Base-by-base conservation (phyloP, 2,888 invertebrate genomes). In the Morinoia aosen region DNA sequence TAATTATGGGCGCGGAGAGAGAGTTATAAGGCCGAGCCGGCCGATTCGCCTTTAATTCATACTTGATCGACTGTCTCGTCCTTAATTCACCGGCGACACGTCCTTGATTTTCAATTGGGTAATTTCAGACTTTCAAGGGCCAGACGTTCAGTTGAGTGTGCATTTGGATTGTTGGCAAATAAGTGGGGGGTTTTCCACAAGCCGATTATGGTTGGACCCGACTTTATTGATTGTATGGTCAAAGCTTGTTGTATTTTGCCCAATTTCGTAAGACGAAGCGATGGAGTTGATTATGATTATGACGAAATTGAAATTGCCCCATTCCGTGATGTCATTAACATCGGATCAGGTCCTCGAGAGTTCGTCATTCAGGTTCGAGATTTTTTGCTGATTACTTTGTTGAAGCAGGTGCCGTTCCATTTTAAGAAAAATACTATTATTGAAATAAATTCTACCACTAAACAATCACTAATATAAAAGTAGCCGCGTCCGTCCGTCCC, bases 111-210 rank as follows among this genome's bases (percentile, higher is more conserved):
- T n/a, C n/a, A n/a, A n/a, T n/a, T n/a, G n/a, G n/a, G n/a, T n/a
- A n/a, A n/a, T n/a, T n/a, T n/a, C n/a, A n/a, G n/a, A n/a, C n/a
- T n/a, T n/a, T n/a, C n/a, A 91, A 95, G 10, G 96, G n/a, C n/a
- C n/a, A n/a, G n/a, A n/a, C n/a, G n/a, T n/a, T n/a, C n/a, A n/a
- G n/a, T n/a, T n/a, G n/a, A 96, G 95, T 93, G 95, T 91, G 56
- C 96, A 19, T 96, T 96, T 95, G 96, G 96, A 96, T 97, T 96
- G 96, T 96, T 96, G 94, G 96, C 96, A 94, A 97, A 96, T 96
- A 97, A 96, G 95, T 96, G 96, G 94, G 39, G 88, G 40, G 95
- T 96, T 19, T 95, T 96, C 94, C 95, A 95, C 88, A 95, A 91
- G 91, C 96, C 95, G 61, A 56, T 96, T n/a, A 61, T 93, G 76